These are phyloP conservation scores for Aplysia californica DNA, from an alignment of 1,140 invertebrate genomes.

Conservation along the genomic window DNA sequence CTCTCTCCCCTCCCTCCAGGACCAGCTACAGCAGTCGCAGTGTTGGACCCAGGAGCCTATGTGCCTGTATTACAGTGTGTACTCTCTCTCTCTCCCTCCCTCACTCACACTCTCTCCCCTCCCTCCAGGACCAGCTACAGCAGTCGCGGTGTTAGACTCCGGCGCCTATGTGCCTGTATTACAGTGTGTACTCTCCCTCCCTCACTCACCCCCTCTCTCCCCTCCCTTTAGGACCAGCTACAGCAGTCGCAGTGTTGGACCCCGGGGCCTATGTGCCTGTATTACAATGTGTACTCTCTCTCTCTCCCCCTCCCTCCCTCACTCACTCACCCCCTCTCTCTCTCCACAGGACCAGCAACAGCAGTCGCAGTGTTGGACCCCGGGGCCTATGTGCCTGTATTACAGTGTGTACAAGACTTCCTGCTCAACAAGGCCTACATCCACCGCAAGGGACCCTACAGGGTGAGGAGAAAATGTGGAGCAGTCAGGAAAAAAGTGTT, in stretches of 20 bases:
- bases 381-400: slow-evolving; percentile 41
- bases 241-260: slow-evolving; percentile 47
- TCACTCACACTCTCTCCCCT: no score
- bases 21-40: slow-evolving; percentile 37
- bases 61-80: slow-evolving; percentile 43
- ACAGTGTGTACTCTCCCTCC: slow-evolving; percentile 40
- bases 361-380: slow-evolving; percentile 49
- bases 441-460: slow-evolving; percentile 58
- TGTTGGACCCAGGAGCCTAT: slow-evolving; percentile 51
- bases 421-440: slow-evolving; percentile 52
- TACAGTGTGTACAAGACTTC: slow-evolving; percentile 40
- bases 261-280: slow-evolving; percentile 45
- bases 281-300: no score
- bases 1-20: slow-evolving; percentile 41
- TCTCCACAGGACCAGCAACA: slow-evolving; percentile 41
- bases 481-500: no score
- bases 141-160: slow-evolving; percentile 48
- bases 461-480: slow-evolving; percentile 17
- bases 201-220: slow-evolving; percentile 23
- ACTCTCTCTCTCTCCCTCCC: no score
- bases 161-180: slow-evolving; percentile 42
- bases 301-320: no score
- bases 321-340: not conserved
- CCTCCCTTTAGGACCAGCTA: slow-evolving; percentile 39
- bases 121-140: slow-evolving; percentile 42